Conservation (phyloP, 2,113 vertebrate species). For the Vidua macroura region DNA sequence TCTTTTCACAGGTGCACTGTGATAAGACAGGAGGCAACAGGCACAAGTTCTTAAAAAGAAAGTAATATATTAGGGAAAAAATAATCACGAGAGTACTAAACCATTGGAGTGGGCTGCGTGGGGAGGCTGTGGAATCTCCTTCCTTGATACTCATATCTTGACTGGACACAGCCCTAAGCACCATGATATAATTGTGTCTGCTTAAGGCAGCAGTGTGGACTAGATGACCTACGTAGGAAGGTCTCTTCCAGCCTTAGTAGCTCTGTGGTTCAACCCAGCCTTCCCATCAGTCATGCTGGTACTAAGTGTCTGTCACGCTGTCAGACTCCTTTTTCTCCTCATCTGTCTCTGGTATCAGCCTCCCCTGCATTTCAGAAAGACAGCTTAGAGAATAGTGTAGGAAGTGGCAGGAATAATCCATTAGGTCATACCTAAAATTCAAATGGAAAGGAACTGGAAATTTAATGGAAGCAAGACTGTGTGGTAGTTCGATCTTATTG, state of each 20-base stretch:
- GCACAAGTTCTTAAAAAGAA: background rate
- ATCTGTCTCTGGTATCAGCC: background rate
- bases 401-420: background rate
- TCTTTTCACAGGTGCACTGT: background rate
- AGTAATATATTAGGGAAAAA: background rate
- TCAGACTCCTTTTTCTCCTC: background rate
- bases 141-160: background rate
- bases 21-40: background rate
- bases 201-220: background rate
- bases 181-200: background rate
- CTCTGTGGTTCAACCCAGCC: background rate
- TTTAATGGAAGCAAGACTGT: background rate
- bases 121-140: background rate
- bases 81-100: accelerated
- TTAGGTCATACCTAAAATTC: background rate
- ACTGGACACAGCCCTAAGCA: background rate
- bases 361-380: background rate
- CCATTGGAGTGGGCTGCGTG: background rate
- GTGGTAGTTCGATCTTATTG: background rate
- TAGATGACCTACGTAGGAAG: background rate
- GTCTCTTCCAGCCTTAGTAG: background rate
- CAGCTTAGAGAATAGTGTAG: background rate
- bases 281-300: background rate
- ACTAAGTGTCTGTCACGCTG: background rate
- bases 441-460: background rate